Evolutionary conservation across 2,888 invertebrate genomes (phyloP).

Genomic region (Erebia epiphron): DNA sequence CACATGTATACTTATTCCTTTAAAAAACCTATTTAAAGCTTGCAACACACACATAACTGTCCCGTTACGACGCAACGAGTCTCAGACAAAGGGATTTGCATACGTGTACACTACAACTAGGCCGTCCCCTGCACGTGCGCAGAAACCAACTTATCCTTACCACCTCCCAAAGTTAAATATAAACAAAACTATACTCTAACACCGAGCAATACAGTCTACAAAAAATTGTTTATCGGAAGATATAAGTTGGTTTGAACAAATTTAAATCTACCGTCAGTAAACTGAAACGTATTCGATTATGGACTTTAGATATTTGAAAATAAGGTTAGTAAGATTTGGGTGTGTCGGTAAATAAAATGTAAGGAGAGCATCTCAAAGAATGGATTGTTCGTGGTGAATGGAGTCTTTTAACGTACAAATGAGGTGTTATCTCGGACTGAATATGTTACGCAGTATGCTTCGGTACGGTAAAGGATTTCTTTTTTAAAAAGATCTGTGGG

Average conservation of each 20-base stretch:
- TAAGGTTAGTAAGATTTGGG: conserved; percentile 32
- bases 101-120: conserved; percentile 65
- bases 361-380: conserved; percentile 55
- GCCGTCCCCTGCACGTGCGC: conserved; percentile 51
- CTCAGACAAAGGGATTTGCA: conserved; percentile 77
- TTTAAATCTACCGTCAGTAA: conserved; percentile 39
- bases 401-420: conserved; percentile 67
- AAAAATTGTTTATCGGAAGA: neutral
- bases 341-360: conserved; percentile 28
- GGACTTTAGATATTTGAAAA: conserved; percentile 29
- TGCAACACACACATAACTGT: conserved; percentile 45
- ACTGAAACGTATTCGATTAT: conserved; percentile 28
- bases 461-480: conserved; percentile 15
- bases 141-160: conserved; percentile 29
- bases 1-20: neutral
- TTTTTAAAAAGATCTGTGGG: conserved; percentile 23
- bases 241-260: conserved; percentile 32
- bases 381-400: conserved; percentile 66
- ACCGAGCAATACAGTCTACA: conserved; percentile 7
- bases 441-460: conserved; percentile 36
- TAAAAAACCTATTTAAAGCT: conserved; percentile 32
- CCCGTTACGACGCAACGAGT: conserved; percentile 63
- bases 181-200: conserved; percentile 30
- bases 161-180: conserved; percentile 23
- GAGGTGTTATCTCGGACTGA: conserved; percentile 56